These are phyloP conservation scores for Cryptosula pallasiana DNA, from an alignment of 2,888 invertebrate species.

Conservation along the genomic window DNA sequence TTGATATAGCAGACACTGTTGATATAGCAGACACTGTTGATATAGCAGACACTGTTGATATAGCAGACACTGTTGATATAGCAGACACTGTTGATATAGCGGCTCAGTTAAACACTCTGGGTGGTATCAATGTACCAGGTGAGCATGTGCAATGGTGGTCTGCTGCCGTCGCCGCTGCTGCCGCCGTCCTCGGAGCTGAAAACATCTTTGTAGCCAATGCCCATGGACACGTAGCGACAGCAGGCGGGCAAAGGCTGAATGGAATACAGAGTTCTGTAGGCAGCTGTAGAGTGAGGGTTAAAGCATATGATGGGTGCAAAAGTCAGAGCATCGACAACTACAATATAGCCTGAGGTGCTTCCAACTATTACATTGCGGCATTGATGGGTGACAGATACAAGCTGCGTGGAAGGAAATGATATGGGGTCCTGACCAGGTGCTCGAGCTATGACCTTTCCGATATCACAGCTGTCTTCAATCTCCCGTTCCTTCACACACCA, in stretches of 20 bases:
- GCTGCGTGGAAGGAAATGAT: neutral
- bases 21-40: no score
- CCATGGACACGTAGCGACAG: neutral
- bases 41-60: no score
- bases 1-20: no score
- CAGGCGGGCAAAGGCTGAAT: neutral
- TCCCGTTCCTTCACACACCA: neutral
- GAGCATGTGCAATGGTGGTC: neutral
- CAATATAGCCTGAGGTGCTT: neutral
- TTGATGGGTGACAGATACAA: neutral
- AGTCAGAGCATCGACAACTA: neutral
- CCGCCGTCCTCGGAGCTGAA: neutral
- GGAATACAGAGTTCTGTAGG: neutral
- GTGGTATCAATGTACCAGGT: constrained; percentile 8
- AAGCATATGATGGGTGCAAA: neutral
- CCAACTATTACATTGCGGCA: neutral
- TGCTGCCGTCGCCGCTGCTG: neutral
- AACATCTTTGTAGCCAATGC: neutral
- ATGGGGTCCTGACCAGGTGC: neutral
- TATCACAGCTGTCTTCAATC: neutral
- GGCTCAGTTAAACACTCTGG: neutral
- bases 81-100: no score
- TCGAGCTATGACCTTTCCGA: neutral
- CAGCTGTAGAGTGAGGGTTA: neutral
- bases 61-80: no score